phyloP scores from a whole-genome alignment of 2,113 vertebrate genomes.

The Vicugna pacos region DNA sequence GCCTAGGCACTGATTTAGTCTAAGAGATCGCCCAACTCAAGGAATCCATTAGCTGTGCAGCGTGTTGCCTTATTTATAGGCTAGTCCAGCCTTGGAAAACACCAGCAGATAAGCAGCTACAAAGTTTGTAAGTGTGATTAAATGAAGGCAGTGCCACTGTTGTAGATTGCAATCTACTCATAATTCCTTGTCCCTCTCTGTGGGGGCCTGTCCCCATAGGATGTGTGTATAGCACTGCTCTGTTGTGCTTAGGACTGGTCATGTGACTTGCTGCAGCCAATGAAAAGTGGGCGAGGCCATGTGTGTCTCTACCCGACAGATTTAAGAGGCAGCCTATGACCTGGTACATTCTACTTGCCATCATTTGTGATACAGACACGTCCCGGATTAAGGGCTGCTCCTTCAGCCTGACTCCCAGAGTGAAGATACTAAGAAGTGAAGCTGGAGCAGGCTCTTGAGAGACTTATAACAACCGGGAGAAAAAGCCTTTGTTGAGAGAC shows the following conservation, averaged over 20 bases:
- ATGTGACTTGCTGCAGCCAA: background rate
- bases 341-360: background rate
- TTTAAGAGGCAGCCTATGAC: background rate
- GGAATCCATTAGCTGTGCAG: background rate
- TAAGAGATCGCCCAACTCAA: background rate
- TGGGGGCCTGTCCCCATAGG: background rate
- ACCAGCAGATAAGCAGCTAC: background rate
- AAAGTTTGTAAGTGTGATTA: background rate
- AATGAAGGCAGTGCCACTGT: background rate
- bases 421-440: background rate
- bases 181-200: background rate
- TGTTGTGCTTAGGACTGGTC: background rate
- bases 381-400: background rate
- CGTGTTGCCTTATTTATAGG: background rate
- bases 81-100: background rate
- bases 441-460: background rate
- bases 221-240: background rate
- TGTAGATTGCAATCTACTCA: background rate
- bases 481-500: background rate
- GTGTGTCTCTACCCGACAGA: background rate
- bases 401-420: background rate
- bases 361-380: background rate
- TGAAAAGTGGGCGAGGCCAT: background rate
- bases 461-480: background rate
- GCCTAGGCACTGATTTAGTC: background rate